Base-by-base conservation (phyloP, 2,797 vertebrate genomes). In the Sebastolobus alascanus region DNA sequence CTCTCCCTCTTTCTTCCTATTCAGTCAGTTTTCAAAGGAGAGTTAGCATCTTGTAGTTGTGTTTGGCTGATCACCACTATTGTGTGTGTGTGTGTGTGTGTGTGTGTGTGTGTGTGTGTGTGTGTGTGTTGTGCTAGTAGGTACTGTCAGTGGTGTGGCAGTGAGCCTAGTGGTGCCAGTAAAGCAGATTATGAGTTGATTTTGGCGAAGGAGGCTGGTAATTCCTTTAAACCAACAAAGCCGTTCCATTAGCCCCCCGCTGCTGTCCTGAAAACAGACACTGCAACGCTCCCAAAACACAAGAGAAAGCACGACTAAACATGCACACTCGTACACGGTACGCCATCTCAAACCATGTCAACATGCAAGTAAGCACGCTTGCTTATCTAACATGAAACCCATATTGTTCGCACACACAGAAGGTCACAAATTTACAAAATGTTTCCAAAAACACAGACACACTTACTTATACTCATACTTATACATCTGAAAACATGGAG, bases 141-240 rank as follows among this genome's bases (percentile, higher is more conserved):
- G 97, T 96, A 96, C 97, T 97, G 97, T 97, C 94, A 96, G 95
- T 96, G 96, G 97, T 97, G 96, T 97, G 95, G 84, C 86, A 79
- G 59, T 67, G 87, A 90, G 90, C 68, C 59, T 75, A 69, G 73
- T 81, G 83, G 81, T 97, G 97, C 96, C 97, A 99, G 97, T 97
- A 98, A 97, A 98, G 96, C 96, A 98, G 98, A 98, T 98, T 98
- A 97, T 97, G 90, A 90, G 97, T 98, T 98, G 98, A 98, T 98
- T 97, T 98, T 99, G 98, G 98, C 97, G 95, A 97, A 96, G 96
- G 95, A 96, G 94, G 93, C 95, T 97, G 95, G 96, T 96, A 97
- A 98, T 98, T 98, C 96, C 94, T 97, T 97, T 97, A 97, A 98
- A 98, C 97, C 96, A 98, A 97, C 97, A 99, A 98, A 98, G 97